phyloP scores from a whole-genome alignment of 2,888 invertebrate genomes.

The Portevinia maculata region DNA sequence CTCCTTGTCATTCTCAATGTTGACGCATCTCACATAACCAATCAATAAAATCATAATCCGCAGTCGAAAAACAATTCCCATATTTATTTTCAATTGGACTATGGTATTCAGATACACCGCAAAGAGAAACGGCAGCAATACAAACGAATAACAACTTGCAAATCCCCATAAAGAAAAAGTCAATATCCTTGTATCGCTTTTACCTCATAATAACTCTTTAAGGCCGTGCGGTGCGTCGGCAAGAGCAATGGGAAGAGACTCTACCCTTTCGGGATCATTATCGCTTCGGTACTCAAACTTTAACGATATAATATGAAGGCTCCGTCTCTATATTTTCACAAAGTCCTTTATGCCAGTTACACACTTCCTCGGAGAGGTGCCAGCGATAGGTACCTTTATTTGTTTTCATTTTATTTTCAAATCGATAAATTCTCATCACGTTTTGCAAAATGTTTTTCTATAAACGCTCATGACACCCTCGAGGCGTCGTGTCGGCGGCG shows the following conservation, averaged over 20 bases:
- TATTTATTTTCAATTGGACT: conserved; percentile 52
- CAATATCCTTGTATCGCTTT: conserved; percentile 53
- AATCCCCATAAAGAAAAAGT: conserved; percentile 63
- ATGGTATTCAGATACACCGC: conserved; percentile 28
- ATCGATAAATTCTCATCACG: conserved; percentile 73
- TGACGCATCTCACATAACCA: conserved; percentile 1
- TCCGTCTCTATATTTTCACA: conserved; percentile 5
- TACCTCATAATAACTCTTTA: conserved; percentile 47
- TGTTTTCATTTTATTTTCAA: conserved; percentile 56
- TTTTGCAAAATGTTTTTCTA: conserved; percentile 70
- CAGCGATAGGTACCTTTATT: conserved; percentile 1
- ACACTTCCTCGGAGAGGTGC: conserved; percentile 19
- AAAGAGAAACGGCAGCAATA: conserved; percentile 15
- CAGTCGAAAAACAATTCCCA: conserved; percentile 20
- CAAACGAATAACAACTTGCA: conserved; percentile 22
- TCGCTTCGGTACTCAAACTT: conserved; percentile 60
- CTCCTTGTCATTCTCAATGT: neutral
- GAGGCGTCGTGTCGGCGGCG: conserved; percentile 38
- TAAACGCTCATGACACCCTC: conserved; percentile 69
- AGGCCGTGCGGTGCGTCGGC: neutral
- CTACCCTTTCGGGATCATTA: conserved; percentile 64
- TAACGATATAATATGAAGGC: conserved; percentile 46
- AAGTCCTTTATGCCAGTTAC: conserved; percentile 1
- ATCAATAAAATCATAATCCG: conserved; percentile 15
- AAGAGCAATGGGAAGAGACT: conserved; percentile 1